Evolutionary conservation across 2,113 vertebrate species (phyloP), one percentile per base, ranked within the genome.

Genomic region (Silurus asotus): DNA sequence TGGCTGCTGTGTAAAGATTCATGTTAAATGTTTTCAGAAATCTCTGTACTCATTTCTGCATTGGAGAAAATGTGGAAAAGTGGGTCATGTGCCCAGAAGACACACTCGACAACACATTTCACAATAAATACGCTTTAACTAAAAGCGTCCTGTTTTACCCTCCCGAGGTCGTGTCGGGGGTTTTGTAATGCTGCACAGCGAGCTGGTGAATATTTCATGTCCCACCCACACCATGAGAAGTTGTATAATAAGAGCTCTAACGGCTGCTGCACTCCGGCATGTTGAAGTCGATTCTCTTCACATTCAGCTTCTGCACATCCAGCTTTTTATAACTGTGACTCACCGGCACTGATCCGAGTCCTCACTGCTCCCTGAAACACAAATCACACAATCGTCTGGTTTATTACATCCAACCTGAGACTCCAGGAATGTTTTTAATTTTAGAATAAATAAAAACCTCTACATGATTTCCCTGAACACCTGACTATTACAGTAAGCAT

Each of bases 261-360:
- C 51, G 74, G 74, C 74, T 14, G 49, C 49, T n/a, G 23, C 11
- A 14, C 74, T 76, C 74, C 6, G 3, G 74, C 74, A n/a, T 53
- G 74, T 14, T 76, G 14, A n/a, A 76, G 49, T 2, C 3, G 72
- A 75, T 53, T n/a, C 9, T 20, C 48, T 51, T 75, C 72, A 53
- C 49, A 13, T 3, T 75, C 72, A 4, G 48, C 72, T 2, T n/a
- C 72, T 6, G 72, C 14, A 53, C 72, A 13, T 75, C 3, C 72
- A 75, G 72, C 72, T 76, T 53, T 76, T 53, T 76, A 53, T 76
- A 76, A 53, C 74, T 76, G 9, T 76, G 74, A 76, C 49, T 76
- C 74, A 75, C 20, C 5, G 20, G n/a, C 20, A 49, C 74, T n/a
- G 49, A n/a, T 23, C 45, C 19, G 17, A 10, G 5, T 17, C 4